Conservation (phyloP, 2,797 vertebrate species). For the Myripristis jacobus region DNA sequence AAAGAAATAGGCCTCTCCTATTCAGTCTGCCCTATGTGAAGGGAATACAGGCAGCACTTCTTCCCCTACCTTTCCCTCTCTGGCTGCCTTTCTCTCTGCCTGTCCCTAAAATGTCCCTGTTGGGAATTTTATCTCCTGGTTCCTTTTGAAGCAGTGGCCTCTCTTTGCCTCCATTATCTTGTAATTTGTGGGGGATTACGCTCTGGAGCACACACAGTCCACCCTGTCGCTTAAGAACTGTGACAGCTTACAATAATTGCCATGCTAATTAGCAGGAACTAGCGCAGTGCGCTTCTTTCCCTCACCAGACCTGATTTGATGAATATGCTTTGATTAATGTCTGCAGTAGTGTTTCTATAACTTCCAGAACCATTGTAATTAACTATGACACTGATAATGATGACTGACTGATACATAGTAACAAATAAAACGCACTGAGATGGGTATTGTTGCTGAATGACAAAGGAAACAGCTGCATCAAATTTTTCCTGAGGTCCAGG, state of each 20-base stretch:
- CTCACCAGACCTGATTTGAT: conserved; percentile 77
- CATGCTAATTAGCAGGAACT: conserved; percentile 82
- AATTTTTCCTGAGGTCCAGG: background rate
- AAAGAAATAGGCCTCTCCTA: conserved; percentile 20
- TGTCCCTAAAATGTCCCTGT: conserved; percentile 78
- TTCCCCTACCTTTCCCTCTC: conserved; percentile 56
- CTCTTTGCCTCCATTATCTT: conserved; percentile 84
- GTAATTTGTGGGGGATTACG: conserved; percentile 85
- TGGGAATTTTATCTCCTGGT: conserved; percentile 80
- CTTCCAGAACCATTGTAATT: conserved; percentile 43
- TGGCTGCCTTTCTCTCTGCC: conserved; percentile 51
- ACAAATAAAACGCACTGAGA: conserved; percentile 21
- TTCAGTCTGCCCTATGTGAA: conserved; percentile 51
- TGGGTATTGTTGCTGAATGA: conserved; percentile 10
- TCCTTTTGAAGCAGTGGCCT: conserved; percentile 80
- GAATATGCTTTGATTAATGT: conserved; percentile 77
- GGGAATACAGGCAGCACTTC: conserved; percentile 59
- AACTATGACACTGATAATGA: conserved; percentile 25
- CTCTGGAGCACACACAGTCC: conserved; percentile 78
- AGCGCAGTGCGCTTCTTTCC: conserved; percentile 66
- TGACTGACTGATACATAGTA: conserved; percentile 15
- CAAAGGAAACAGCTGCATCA: background rate
- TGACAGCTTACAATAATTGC: conserved; percentile 87
- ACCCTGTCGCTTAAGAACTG: conserved; percentile 83
- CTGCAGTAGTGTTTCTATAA: conserved; percentile 51